A percentile compares a stretch with the other conserved stretches of the same genome.
Conservation (phyloP, 2,113 vertebrate genomes). For the Agapornis roseicollis region DNA sequence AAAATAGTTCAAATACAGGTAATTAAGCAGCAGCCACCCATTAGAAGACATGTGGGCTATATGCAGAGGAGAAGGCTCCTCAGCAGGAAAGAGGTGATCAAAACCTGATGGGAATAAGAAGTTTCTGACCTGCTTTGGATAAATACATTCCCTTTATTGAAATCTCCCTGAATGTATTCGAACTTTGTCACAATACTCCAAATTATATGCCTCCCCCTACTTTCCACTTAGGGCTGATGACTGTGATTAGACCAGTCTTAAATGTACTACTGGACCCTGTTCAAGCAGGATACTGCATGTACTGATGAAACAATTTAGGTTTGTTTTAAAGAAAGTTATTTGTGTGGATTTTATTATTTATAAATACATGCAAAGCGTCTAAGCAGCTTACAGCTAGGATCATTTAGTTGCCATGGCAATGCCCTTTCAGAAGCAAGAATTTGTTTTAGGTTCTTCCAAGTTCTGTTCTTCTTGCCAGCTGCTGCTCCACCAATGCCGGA, state of each 20-base stretch:
- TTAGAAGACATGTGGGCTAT: not conserved
- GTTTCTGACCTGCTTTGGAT: not conserved
- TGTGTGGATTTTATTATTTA: constrained; percentile 63
- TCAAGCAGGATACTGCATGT: not conserved
- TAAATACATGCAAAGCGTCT: constrained; percentile 58
- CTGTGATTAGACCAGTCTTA: not conserved
- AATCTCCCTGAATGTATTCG: not conserved
- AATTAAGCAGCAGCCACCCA: not conserved
- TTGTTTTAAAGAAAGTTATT: constrained; percentile 59
- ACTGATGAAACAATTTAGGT: constrained; percentile 2
- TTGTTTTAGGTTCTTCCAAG: constrained; percentile 99
- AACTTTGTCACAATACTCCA: not conserved
- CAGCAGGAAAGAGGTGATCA: not conserved
- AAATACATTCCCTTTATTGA: not conserved
- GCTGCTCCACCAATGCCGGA: constrained; percentile 94
- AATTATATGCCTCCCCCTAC: not conserved
- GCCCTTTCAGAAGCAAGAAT: constrained; percentile 93
- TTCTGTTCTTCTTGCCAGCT: constrained; percentile 97
- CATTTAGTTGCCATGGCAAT: constrained; percentile 91
- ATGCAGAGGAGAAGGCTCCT: not conserved
- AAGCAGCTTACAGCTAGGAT: constrained; percentile 91
- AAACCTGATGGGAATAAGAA: not conserved
- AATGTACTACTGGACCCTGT: not conserved
- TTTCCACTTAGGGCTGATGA: not conserved
- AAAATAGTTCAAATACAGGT: not conserved